Evolutionary conservation across 2,888 invertebrate species (phyloP).

Genomic region (Barypeithes pellucidus): DNA sequence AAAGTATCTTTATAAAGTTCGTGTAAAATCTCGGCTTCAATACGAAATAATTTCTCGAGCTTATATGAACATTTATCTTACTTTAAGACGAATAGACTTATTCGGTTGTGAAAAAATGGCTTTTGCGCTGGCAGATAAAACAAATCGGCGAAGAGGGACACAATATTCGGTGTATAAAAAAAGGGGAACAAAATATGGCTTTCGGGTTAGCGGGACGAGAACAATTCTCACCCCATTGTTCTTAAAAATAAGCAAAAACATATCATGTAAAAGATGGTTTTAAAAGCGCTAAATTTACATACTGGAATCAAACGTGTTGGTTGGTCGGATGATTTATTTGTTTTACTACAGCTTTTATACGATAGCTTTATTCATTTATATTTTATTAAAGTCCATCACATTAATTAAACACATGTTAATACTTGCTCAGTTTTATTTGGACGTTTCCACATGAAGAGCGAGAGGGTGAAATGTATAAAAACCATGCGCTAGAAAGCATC

Average conservation of each 20-base stretch:
- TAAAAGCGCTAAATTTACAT: background rate
- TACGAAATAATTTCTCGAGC: no score
- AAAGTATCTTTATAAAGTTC: no score
- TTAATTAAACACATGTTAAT: no score
- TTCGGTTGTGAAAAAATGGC: slow-evolving; percentile 5
- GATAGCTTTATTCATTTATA: no score
- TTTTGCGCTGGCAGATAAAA: slow-evolving; percentile 13
- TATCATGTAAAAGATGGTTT: background rate
- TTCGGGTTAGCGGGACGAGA: background rate
- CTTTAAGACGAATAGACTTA: background rate
- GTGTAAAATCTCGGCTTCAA: no score
- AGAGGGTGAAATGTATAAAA: no score
- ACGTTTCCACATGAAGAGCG: no score
- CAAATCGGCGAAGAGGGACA: background rate
- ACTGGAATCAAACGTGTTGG: background rate
- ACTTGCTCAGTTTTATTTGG: no score
- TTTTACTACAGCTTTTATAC: no score
- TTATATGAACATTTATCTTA: background rate
- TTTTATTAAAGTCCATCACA: no score
- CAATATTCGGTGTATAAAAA: slow-evolving; percentile 17
- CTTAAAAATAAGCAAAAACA: slow-evolving; percentile 7
- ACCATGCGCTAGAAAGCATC: no score
- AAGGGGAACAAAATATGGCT: slow-evolving; percentile 18
- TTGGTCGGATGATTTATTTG: no score
- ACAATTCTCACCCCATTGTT: slow-evolving; percentile 3